Evolutionary conservation across 2,888 invertebrate species (phyloP), one percentile per base, ranked within the genome.

Genomic region (Drosophila mulleri): DNA sequence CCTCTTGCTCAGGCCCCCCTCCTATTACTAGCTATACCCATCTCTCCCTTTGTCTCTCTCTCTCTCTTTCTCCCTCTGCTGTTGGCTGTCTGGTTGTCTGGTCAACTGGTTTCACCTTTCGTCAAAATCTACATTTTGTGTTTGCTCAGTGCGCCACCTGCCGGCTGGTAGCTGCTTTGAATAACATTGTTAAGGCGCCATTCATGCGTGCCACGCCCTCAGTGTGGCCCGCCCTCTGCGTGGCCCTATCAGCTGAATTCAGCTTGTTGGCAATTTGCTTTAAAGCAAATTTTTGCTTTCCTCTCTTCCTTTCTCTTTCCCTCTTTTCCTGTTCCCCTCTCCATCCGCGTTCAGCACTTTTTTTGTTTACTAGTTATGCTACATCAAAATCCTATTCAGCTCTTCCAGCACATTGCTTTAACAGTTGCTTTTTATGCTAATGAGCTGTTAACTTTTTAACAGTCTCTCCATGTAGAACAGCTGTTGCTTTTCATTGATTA

Each of bases 71-170:
- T 23, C 18, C 6, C 18, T 9, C 37, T 3, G n/a, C n/a, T n/a
- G n/a, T n/a, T n/a, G 20, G 14, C 20, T 6, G 11, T 0, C 11
- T 12, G 6, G 0, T 14, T 56, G 66, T 48, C 67, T 66, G 83
- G 76, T 71, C 84, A 89, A 82, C 82, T 82, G 68, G 74, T 77
- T 85, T 85, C 72, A 77, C 80, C 88, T 82, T 82, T 73, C 80
- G 58, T 85, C 86, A 85, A 67, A 64, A 45, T 72, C 65, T 45
- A 37, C 47, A 76, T 50, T 47, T 41, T 50, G 39, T 73, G 41
- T 32, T 56, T 56, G 67, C 41, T 48, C 58, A 54, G 57, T 26
- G 63, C 69, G 65, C 63, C 75, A 75, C 70, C 86, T 70, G 62
- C 74, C 72, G 58, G 68, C 71, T 71, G 58, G 65, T 67, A 47